Conservation (phyloP, 2,797 vertebrate genomes). For the Limosa lapponica region DNA sequence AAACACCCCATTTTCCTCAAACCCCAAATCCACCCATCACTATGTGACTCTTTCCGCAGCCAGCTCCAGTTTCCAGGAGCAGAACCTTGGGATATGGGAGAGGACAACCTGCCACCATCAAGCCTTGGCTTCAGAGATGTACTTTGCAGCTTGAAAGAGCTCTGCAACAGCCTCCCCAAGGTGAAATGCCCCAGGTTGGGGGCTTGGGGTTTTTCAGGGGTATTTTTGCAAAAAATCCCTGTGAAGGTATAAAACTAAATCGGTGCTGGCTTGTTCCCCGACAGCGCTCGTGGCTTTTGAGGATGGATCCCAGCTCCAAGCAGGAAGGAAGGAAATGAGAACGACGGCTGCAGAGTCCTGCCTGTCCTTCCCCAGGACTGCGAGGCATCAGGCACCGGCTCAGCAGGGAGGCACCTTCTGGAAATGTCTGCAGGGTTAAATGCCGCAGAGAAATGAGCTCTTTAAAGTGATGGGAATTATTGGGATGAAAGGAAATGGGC, state of each 20-base stretch:
- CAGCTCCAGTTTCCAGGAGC: background rate
- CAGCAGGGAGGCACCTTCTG: background rate
- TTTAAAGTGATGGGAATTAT: background rate
- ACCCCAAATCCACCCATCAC: background rate
- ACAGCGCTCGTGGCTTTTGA: fast-evolving
- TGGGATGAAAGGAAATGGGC: constrained; percentile 5
- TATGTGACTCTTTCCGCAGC: background rate
- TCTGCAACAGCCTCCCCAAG: fast-evolving
- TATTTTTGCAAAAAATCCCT: background rate
- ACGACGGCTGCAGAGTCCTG: fast-evolving
- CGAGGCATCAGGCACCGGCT: background rate
- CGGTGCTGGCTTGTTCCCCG: fast-evolving
- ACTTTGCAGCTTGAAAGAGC: background rate
- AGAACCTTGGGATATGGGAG: background rate
- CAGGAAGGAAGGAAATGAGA: background rate
- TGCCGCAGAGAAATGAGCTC: background rate
- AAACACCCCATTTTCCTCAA: background rate
- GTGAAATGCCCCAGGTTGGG: fast-evolving
- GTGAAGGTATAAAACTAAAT: fast-evolving
- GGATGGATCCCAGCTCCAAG: background rate
- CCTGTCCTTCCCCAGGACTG: fast-evolving
- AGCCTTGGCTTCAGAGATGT: fast-evolving
- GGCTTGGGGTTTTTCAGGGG: background rate
- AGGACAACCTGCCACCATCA: background rate
- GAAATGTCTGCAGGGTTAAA: background rate